Evolutionary conservation across 1,140 invertebrate genomes (phyloP).

Genomic region (Zaprionus taronus): DNA sequence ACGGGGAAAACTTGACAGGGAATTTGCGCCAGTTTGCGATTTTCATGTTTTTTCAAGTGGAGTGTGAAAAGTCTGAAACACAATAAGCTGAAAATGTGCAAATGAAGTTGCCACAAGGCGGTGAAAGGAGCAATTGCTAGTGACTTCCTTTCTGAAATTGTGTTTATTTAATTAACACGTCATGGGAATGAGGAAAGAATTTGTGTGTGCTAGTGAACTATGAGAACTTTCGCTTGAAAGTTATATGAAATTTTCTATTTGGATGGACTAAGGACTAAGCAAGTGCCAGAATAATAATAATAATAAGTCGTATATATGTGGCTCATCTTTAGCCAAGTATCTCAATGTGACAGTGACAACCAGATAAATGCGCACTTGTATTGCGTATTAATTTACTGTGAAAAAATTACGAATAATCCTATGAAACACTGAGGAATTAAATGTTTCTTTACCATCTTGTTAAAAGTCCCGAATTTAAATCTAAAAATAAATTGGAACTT

Average conservation of each 20-base stretch:
- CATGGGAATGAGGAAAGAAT: not conserved
- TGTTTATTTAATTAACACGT: slow-evolving; percentile 3
- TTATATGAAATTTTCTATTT: not conserved
- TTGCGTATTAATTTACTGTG: too few relatives aligned
- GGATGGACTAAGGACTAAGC: not conserved
- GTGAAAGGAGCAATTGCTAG: slow-evolving; percentile 15
- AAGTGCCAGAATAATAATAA: not conserved
- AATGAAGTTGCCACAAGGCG: slow-evolving; percentile 28
- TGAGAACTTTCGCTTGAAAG: not conserved
- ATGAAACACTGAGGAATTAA: too few relatives aligned
- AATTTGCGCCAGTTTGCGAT: not conserved
- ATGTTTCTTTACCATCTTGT: not conserved
- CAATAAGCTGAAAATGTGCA: slow-evolving; percentile 56
- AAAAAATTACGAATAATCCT: too few relatives aligned
- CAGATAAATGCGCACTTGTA: too few relatives aligned
- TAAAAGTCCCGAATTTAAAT: too few relatives aligned
- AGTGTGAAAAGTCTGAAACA: not conserved
- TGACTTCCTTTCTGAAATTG: not conserved
- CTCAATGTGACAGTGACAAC: too few relatives aligned
- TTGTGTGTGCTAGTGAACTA: not conserved
- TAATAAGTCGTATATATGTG: too few relatives aligned
- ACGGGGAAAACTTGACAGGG: not conserved
- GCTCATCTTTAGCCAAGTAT: too few relatives aligned
- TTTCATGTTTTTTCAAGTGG: slow-evolving; percentile 45
- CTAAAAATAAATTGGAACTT: too few relatives aligned